Evolutionary conservation across 1,140 invertebrate genomes (phyloP).

Genomic region (Rhopalosiphum padi): DNA sequence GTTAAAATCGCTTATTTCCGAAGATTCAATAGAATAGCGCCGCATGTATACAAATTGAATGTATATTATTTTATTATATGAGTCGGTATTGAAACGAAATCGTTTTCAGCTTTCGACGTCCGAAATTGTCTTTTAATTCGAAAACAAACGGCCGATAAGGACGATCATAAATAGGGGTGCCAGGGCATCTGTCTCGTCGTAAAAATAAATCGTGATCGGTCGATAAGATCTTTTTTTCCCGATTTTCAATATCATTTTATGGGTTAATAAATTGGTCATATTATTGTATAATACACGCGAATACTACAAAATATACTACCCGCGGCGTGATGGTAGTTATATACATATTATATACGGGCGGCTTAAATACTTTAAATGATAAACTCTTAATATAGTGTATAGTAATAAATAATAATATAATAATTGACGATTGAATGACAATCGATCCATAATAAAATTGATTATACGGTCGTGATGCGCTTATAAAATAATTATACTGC

Average conservation of each 20-base stretch:
- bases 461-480: background rate
- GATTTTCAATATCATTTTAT: slow-evolving; percentile 6
- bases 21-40: background rate
- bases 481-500: background rate
- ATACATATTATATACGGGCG: background rate
- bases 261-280: slow-evolving; percentile 12
- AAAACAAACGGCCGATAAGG: background rate
- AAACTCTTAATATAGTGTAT: background rate
- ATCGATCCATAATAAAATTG: background rate
- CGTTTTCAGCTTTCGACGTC: background rate
- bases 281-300: background rate
- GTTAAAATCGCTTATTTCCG: background rate
- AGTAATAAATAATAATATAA: background rate
- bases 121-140: background rate
- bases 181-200: background rate
- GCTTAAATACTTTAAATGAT: background rate
- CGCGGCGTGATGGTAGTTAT: background rate
- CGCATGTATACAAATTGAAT: background rate
- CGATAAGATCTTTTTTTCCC: slow-evolving; percentile 25
- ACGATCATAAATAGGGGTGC: slow-evolving; percentile 19
- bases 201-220: slow-evolving; percentile 23
- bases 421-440: background rate
- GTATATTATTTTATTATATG: background rate
- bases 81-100: background rate
- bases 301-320: background rate